Conservation (phyloP, 1,140 invertebrate species). For the Antheraea mylitta region DNA sequence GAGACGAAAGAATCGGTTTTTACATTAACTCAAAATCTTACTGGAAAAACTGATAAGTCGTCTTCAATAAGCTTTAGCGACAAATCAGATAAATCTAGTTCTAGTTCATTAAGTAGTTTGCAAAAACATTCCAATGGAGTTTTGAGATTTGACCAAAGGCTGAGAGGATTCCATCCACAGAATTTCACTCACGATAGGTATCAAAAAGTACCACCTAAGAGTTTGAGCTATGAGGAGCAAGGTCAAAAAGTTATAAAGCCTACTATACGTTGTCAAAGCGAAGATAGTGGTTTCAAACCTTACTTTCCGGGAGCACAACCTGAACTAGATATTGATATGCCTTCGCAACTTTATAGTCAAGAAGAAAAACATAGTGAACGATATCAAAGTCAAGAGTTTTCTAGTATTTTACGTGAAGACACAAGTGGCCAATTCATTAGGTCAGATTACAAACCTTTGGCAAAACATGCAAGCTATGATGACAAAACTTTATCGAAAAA, state of each 20-base stretch:
- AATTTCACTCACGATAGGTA: conserved; percentile 64
- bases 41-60: conserved; percentile 61
- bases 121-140: conserved; percentile 71
- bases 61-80: conserved; percentile 74
- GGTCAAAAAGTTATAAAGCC: conserved; percentile 54
- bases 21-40: conserved; percentile 53
- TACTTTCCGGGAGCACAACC: conserved; percentile 63
- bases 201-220: conserved; percentile 77
- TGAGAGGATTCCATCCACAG: conserved; percentile 53
- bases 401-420: conserved; percentile 71
- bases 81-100: conserved; percentile 78
- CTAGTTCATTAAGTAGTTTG: conserved; percentile 72
- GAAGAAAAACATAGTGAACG: conserved; percentile 81
- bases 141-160: conserved; percentile 61
- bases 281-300: conserved; percentile 75
- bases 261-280: conserved; percentile 79
- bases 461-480: conserved; percentile 81
- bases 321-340: conserved; percentile 73
- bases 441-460: conserved; percentile 78
- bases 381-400: conserved; percentile 82
- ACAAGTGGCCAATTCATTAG: conserved; percentile 53
- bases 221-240: conserved; percentile 75
- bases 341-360: conserved; percentile 79
- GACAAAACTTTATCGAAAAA: conserved; percentile 81
- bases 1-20: conserved; percentile 53